Base-by-base conservation (phyloP, 1,140 invertebrate species). In the Cherax destructor region DNA sequence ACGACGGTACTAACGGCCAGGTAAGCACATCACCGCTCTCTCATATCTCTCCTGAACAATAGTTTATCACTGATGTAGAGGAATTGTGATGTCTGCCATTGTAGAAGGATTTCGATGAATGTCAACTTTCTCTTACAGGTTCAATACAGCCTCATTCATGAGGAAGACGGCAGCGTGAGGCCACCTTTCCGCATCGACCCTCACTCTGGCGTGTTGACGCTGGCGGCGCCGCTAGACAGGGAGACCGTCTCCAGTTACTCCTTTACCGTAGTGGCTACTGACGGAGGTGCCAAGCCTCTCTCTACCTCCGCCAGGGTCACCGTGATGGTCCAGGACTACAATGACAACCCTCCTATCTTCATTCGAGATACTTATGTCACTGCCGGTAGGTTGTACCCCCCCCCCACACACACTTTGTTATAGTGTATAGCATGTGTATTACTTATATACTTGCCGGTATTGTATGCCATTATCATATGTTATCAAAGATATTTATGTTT, bases 311-410 rank as follows among this genome's bases (percentile, higher is more conserved):
- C 97, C 4, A 96, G 96, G 41, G 96, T 99, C 7, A 95, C 97
- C 41, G 96, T 99, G 59, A 96, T 96, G 83, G 94, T 98, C 11
- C 96, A 96, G 92, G 97, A 98, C 94, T 97, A 97, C 94, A 98
- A 99, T 94, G 98, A 99, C 94, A 98, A 98, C 94, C 96, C 97
- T 13, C 97, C 98, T 0, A 94, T 95, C 24, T 99, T 98, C 94
- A 88, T 76, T 49, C 83, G 83, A 78, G 72, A 88, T 30, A 65
- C 77, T 11, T 93, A 93, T 65, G 41, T 80, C 89, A 92, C 93
- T 21, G 91, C 93, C 78, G 96, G 98, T 47, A 96, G n/a, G 88
- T 78, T 41, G 56, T 13, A 24, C 24, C 21, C 79, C 76, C 9
- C 50, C 30, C 16, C 69, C 56, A 18, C 30, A 50, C 50, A 18